These are phyloP conservation scores for Conus betulinus DNA, from an alignment of 1,140 invertebrate genomes.

Conservation along the genomic window DNA sequence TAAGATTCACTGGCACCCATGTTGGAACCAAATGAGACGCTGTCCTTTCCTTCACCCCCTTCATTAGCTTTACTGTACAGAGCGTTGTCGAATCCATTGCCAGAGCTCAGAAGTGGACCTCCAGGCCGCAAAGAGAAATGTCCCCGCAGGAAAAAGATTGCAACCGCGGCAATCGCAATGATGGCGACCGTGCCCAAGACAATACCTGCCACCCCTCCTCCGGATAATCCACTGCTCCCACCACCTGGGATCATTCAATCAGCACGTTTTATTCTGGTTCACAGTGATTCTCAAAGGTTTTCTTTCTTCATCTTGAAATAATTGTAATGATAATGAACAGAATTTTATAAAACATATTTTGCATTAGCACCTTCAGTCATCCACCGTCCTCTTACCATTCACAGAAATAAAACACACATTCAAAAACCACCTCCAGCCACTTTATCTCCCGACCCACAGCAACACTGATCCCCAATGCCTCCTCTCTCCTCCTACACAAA, in stretches of 20 bases:
- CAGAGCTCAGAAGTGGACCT: background rate
- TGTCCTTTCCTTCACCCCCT: background rate
- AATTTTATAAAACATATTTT: too few species aligned
- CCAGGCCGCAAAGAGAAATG: background rate
- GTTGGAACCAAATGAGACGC: background rate
- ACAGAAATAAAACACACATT: too few species aligned
- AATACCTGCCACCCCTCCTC: constrained; percentile 43
- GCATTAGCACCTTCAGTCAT: too few species aligned
- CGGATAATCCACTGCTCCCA: constrained; percentile 10
- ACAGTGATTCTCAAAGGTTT: too few species aligned
- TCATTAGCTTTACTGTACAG: constrained; percentile 28
- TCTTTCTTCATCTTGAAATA: too few species aligned
- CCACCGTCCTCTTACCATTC: too few species aligned
- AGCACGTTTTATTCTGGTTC: too few species aligned
- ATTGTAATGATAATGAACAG: too few species aligned
- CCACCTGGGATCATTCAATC: background rate
- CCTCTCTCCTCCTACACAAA: too few species aligned
- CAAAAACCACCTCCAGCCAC: too few species aligned
- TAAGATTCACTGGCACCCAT: background rate
- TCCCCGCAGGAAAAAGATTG: constrained; percentile 28
- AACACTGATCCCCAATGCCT: too few species aligned
- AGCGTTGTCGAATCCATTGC: constrained; percentile 39
- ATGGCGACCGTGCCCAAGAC: constrained; percentile 35
- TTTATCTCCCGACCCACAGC: too few species aligned
- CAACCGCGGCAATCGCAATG: background rate